Conservation (phyloP, 2,797 vertebrate species). For the Silurus lanzhouensis region DNA sequence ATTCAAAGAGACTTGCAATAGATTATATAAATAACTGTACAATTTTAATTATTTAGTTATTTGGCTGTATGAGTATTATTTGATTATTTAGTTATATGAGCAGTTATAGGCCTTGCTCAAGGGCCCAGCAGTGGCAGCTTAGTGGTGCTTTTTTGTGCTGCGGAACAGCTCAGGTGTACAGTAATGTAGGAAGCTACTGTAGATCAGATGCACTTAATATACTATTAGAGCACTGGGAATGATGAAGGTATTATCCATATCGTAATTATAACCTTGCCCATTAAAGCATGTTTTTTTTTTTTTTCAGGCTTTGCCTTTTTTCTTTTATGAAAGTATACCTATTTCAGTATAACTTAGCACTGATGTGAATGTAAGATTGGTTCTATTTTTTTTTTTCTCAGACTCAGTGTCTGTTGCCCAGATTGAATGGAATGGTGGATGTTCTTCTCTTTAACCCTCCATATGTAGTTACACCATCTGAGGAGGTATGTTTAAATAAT, state of each 20-base stretch:
- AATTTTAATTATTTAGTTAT: too few species aligned
- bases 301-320: background rate
- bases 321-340: background rate
- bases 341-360: background rate
- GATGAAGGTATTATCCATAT: background rate
- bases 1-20: too few species aligned
- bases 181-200: too few species aligned
- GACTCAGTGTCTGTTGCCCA: constrained; percentile 82
- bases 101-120: too few species aligned
- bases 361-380: background rate
- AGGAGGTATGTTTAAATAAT: constrained; percentile 78
- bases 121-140: too few species aligned
- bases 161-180: too few species aligned
- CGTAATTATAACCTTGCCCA: background rate
- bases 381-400: constrained; percentile 54
- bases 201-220: background rate
- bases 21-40: too few species aligned
- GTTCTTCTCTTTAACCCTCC: constrained; percentile 94
- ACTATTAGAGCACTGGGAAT: background rate
- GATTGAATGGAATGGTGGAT: constrained; percentile 84
- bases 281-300: background rate
- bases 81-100: too few species aligned
- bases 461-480: constrained; percentile 89
- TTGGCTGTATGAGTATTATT: too few species aligned
- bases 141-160: too few species aligned